Conservation (phyloP, 2,113 vertebrate genomes). For the Corvus moneduloides region DNA sequence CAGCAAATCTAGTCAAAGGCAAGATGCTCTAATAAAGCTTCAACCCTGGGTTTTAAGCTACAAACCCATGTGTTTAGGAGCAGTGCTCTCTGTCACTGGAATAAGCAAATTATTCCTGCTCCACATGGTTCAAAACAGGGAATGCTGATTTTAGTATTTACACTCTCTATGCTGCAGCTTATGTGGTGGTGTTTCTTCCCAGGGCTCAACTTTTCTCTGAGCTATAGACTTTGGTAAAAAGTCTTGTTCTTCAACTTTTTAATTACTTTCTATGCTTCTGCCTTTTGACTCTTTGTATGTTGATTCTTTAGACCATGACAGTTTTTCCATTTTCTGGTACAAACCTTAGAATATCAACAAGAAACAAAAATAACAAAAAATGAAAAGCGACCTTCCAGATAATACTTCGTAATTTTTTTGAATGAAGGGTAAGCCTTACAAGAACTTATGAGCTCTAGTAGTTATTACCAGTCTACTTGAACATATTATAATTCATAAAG, state of each 20-base stretch:
- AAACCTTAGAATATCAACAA: neutral
- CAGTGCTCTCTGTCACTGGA: neutral
- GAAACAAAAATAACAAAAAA: neutral
- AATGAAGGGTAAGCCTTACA: neutral
- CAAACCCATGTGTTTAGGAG: neutral
- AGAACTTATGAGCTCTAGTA: neutral
- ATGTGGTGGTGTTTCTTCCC: neutral
- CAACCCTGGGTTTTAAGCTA: neutral
- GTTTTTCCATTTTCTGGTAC: neutral
- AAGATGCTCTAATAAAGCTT: neutral
- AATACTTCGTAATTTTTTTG: neutral
- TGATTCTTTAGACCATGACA: neutral
- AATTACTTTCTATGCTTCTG: neutral
- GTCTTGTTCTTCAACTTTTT: neutral
- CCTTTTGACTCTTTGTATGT: neutral
- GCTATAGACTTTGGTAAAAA: neutral
- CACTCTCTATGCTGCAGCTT: neutral
- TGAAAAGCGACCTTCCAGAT: neutral
- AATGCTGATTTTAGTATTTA: neutral
- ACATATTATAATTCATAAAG: neutral
- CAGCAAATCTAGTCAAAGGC: neutral
- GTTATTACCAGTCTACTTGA: neutral
- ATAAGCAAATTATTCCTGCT: neutral
- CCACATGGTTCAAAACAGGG: neutral
- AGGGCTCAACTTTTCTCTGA: neutral